Evolutionary conservation across 2,888 invertebrate species (phyloP).

Genomic region (Diogma glabrata): DNA sequence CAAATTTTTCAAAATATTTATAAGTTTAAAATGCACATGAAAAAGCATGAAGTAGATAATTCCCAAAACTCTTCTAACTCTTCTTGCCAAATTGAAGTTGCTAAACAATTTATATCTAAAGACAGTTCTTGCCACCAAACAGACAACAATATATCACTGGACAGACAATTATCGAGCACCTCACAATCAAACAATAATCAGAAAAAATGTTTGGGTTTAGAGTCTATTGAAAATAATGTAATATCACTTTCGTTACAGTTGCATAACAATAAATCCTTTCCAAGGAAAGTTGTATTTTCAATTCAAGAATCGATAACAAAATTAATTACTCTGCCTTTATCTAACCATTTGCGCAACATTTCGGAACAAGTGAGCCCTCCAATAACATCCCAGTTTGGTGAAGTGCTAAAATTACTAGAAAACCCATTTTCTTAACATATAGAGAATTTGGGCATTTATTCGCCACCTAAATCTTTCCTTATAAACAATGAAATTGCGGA

Average conservation of each 20-base stretch:
- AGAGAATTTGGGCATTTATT: not conserved
- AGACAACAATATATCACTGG: too few species aligned
- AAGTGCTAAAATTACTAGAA: not conserved
- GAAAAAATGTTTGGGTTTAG: too few species aligned
- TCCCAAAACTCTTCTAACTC: too few species aligned
- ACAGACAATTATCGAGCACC: too few species aligned
- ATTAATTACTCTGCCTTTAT: not conserved
- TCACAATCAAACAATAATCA: too few species aligned
- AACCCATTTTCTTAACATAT: not conserved
- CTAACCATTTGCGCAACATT: not conserved
- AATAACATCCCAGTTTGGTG: not conserved
- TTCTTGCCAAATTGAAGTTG: too few species aligned
- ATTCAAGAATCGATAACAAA: constrained; percentile 1
- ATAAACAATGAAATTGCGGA: not conserved
- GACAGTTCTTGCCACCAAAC: too few species aligned
- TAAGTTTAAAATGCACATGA: too few species aligned
- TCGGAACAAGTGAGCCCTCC: not conserved
- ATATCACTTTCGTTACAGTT: not conserved
- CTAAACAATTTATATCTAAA: too few species aligned
- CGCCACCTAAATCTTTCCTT: not conserved
- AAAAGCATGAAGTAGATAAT: too few species aligned
- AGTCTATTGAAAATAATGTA: not conserved
- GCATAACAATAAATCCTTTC: not conserved
- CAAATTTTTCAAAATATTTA: too few species aligned
- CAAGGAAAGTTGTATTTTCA: not conserved